Evolutionary conservation across 2,113 vertebrate genomes (phyloP).

Genomic region (Cheilinus undulatus): DNA sequence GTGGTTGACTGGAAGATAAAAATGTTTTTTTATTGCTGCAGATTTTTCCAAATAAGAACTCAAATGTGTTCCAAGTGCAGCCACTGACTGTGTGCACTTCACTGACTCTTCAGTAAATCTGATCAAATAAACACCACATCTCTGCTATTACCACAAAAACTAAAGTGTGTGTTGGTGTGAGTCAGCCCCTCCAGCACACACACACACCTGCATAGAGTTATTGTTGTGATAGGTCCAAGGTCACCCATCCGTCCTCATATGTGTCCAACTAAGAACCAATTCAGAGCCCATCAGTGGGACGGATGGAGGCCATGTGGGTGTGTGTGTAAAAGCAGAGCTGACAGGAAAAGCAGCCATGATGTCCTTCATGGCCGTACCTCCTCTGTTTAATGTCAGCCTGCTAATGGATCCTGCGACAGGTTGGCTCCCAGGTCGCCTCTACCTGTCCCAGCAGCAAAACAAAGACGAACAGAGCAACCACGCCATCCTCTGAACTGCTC

Average conservation of each 20-base stretch:
- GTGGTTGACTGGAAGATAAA: too few species aligned
- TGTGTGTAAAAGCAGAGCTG: conserved; percentile 37
- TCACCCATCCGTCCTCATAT: conserved; percentile 77
- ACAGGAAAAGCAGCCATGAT: conserved; percentile 45
- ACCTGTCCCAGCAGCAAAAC: conserved; percentile 45
- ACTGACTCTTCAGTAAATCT: neutral
- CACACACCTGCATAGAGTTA: conserved; percentile 13
- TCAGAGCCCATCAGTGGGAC: conserved; percentile 68
- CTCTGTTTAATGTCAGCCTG: conserved; percentile 75
- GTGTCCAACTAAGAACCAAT: conserved; percentile 77
- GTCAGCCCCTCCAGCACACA: neutral
- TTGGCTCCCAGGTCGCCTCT: conserved; percentile 10
- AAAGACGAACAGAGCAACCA: conserved; percentile 51
- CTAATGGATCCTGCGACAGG: conserved; percentile 72
- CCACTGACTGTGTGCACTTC: neutral
- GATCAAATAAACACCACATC: neutral
- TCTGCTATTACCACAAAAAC: neutral
- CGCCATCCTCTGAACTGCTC: conserved; percentile 47
- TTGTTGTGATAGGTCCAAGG: conserved; percentile 64
- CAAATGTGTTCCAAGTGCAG: conserved; percentile 1
- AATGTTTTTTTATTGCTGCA: too few species aligned
- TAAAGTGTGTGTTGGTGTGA: neutral
- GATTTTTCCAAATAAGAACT: too few species aligned
- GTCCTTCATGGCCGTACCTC: conserved; percentile 56
- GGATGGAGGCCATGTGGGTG: conserved; percentile 11